phyloP scores from a whole-genome alignment of 2,113 vertebrate genomes.

The Triplophysa tibetana region DNA sequence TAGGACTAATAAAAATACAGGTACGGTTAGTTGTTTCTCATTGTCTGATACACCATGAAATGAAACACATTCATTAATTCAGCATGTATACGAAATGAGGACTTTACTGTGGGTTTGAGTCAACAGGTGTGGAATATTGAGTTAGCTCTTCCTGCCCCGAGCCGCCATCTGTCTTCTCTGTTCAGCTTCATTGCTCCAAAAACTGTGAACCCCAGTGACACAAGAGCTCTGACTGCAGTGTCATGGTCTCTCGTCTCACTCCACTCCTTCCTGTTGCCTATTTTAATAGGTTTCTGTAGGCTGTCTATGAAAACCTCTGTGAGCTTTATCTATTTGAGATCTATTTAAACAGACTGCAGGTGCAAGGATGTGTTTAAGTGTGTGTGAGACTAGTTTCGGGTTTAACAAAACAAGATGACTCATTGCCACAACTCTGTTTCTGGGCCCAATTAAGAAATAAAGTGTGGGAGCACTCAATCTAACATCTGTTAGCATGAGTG shows the following conservation, averaged over 20 bases:
- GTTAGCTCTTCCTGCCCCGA: slow-evolving; percentile 18
- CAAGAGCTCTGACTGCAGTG: not conserved
- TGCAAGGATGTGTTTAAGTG: slow-evolving; percentile 32
- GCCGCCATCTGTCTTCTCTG: slow-evolving; percentile 35
- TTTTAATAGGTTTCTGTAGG: slow-evolving; percentile 68
- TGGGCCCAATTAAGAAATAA: not conserved
- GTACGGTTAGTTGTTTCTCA: not conserved
- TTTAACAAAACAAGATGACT: slow-evolving; percentile 20
- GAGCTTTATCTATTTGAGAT: slow-evolving; percentile 7
- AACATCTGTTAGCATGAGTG: not conserved
- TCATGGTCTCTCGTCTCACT: not conserved
- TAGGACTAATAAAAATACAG: not conserved
- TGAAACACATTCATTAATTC: not conserved
- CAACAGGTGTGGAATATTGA: not conserved
- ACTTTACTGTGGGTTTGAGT: not conserved
- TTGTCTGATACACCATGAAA: slow-evolving; percentile 6
- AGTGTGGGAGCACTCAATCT: not conserved
- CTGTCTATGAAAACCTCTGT: slow-evolving; percentile 11
- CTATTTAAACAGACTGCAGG: slow-evolving; percentile 40
- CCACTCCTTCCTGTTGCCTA: slow-evolving; percentile 27
- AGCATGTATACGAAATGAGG: not conserved
- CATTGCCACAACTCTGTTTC: not conserved
- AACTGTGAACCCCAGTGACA: not conserved
- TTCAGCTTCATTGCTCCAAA: slow-evolving; percentile 40
- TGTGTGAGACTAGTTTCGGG: slow-evolving; percentile 23